Percentiles rank a stretch among this genome's conserved stretches.
phyloP scores from a whole-genome alignment of 1,140 invertebrate genomes.

The Drosophila gunungcola region DNA sequence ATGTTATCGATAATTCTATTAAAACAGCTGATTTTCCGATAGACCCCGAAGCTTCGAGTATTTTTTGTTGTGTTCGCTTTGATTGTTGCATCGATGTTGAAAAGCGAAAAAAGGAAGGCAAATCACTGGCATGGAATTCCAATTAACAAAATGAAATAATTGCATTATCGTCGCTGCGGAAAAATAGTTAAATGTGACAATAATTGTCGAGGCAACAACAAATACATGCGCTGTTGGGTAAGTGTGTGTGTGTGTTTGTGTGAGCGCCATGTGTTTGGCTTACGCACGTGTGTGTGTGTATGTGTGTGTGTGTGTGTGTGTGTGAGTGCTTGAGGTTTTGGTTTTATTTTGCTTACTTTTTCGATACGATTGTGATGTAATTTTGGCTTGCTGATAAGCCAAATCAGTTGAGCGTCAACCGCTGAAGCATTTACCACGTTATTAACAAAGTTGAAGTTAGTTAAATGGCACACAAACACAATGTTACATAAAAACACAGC shows the following conservation, averaged over 20 bases:
- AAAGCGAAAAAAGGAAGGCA: not conserved
- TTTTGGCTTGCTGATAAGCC: slow-evolving; percentile 45
- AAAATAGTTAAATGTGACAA: slow-evolving; percentile 11
- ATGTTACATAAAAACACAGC: slow-evolving; percentile 41
- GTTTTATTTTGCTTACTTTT: slow-evolving; percentile 7
- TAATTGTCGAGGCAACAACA: slow-evolving; percentile 1
- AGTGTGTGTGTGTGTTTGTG: not conserved
- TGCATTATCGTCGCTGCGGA: not conserved
- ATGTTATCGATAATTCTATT: slow-evolving; percentile 3
- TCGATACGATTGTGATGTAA: slow-evolving; percentile 59
- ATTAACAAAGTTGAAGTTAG: slow-evolving; percentile 2
- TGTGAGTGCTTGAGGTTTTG: slow-evolving; percentile 18
- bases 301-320: not conserved
- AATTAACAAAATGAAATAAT: slow-evolving; percentile 24
- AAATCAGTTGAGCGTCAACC: slow-evolving; percentile 13
- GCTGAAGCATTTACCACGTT: not conserved
- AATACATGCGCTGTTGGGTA: slow-evolving; percentile 19
- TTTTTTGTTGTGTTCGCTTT: slow-evolving; percentile 16
- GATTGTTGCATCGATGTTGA: slow-evolving; percentile 2
- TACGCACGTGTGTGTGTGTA: not conserved
- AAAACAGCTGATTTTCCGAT: slow-evolving; percentile 14
- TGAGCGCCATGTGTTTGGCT: slow-evolving; percentile 7
- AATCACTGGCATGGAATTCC: slow-evolving; percentile 8
- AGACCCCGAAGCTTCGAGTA: slow-evolving; percentile 20
- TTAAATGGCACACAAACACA: slow-evolving; percentile 2